phyloP scores from a whole-genome alignment of 2,888 invertebrate species.

The Lochmaea crataegi region DNA sequence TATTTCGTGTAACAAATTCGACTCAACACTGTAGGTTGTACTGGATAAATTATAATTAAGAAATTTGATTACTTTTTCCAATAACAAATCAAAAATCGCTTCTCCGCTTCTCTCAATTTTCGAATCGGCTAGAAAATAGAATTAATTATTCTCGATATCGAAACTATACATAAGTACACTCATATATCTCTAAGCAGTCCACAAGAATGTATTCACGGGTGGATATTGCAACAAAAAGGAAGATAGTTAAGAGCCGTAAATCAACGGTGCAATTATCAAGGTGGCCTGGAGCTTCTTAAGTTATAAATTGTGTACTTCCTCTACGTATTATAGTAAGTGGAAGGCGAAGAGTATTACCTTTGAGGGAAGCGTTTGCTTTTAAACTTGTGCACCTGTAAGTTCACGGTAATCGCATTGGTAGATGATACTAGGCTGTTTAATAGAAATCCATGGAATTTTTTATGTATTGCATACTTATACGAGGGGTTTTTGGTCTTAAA shows the following conservation, averaged over 20 bases:
- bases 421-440: not conserved
- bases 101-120: too few species aligned
- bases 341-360: constrained; percentile 28
- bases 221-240: constrained; percentile 33
- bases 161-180: too few species aligned
- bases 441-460: not conserved
- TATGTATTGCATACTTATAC: too few species aligned
- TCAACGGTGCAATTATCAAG: constrained; percentile 53
- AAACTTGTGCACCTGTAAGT: constrained; percentile 11
- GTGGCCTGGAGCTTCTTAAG: constrained; percentile 46
- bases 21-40: too few species aligned
- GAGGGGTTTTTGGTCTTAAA: too few species aligned
- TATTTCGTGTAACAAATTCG: too few species aligned
- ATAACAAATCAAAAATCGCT: too few species aligned
- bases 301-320: constrained; percentile 54
- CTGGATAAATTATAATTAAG: too few species aligned
- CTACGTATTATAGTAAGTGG: constrained; percentile 37
- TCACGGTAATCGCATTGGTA: not conserved
- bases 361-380: constrained; percentile 28
- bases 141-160: too few species aligned
- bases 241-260: constrained; percentile 47
- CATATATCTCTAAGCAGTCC: constrained; percentile 6
- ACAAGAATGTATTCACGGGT: constrained; percentile 11
- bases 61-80: too few species aligned
- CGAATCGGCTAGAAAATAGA: too few species aligned